A percentile compares a stretch with the other conserved stretches of the same genome.
Conservation (phyloP, 1,140 invertebrate genomes). For the Scaptomyza graminum region DNA sequence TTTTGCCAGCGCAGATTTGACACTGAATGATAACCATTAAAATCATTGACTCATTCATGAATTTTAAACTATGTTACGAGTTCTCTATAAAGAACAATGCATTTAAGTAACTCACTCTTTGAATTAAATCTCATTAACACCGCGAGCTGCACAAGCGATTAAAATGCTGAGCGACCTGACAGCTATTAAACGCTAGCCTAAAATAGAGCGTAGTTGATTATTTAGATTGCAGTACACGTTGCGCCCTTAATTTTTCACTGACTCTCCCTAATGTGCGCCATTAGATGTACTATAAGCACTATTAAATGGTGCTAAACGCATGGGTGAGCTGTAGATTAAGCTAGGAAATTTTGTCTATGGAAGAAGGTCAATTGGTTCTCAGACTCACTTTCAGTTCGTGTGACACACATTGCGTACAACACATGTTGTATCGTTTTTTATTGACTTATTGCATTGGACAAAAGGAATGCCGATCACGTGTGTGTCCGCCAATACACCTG, state of each 20-base stretch:
- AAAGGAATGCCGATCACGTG: conserved; percentile 73
- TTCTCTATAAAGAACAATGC: conserved; percentile 1
- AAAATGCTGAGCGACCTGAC: conserved; percentile 31
- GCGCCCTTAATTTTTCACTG: conserved; percentile 64
- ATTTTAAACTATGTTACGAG: conserved; percentile 6
- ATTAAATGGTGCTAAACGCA: conserved; percentile 18
- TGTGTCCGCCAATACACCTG: conserved; percentile 64
- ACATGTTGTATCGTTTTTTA: conserved; percentile 26
- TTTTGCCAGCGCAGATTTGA: conserved; percentile 23
- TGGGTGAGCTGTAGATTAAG: conserved; percentile 9
- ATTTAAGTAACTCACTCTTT: neutral
- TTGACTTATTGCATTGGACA: conserved; percentile 69
- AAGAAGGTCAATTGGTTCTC: conserved; percentile 14
- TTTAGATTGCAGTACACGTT: conserved; percentile 39
- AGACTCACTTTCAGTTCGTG: conserved; percentile 75
- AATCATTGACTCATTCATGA: conserved; percentile 42
- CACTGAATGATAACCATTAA: conserved; percentile 35
- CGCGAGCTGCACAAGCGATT: conserved; percentile 13
- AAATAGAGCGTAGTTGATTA: conserved; percentile 47
- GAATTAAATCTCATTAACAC: too few species aligned
- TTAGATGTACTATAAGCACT: conserved; percentile 19
- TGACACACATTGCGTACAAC: conserved; percentile 61
- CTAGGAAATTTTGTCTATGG: neutral
- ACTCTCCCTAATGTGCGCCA: conserved; percentile 20
- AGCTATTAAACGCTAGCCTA: conserved; percentile 19